Evolutionary conservation across 2,113 vertebrate genomes (phyloP).

Genomic region (Rattus rattus): DNA sequence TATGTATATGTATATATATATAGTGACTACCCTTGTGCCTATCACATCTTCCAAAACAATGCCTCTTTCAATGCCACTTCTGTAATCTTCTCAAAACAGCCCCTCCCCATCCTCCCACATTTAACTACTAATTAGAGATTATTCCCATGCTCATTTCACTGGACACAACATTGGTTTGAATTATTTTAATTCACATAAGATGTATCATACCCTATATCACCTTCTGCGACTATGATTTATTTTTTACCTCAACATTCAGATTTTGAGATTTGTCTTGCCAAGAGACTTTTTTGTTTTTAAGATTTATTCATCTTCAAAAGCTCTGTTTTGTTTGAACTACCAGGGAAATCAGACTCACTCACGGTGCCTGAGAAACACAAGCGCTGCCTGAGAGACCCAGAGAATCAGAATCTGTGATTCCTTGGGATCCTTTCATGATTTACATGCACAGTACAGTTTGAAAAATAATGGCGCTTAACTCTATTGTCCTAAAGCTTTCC

Average conservation of each 20-base stretch:
- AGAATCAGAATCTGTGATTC: background rate
- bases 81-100: background rate
- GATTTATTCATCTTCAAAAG: background rate
- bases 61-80: too few relatives aligned
- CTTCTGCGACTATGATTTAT: background rate
- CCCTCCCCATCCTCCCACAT: background rate
- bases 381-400: background rate
- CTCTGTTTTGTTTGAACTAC: background rate
- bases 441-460: background rate
- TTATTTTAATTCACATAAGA: constrained; percentile 16
- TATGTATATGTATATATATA: background rate
- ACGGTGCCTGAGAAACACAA: too few relatives aligned
- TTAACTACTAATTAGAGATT: background rate
- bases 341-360: background rate
- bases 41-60: background rate
- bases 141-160: background rate
- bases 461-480: background rate
- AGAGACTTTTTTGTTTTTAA: background rate
- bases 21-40: background rate
- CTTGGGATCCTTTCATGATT: background rate
- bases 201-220: background rate
- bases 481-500: background rate
- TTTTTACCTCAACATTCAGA: background rate
- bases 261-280: background rate
- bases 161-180: background rate